Evolutionary conservation across 1,140 invertebrate species (phyloP), one percentile per base, ranked within the genome.

Genomic region (Homarus americanus): DNA sequence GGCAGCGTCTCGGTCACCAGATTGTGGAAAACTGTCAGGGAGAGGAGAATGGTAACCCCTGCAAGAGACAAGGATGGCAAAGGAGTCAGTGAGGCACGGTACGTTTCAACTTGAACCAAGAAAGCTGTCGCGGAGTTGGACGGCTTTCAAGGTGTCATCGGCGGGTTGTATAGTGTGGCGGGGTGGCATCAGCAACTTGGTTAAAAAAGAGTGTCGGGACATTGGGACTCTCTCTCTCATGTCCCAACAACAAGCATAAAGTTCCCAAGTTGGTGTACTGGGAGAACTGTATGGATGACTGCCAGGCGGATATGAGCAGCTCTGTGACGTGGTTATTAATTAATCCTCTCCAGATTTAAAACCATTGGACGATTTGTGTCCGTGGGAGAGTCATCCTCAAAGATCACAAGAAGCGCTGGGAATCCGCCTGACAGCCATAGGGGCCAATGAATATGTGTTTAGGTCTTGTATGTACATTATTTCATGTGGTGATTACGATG

Each of bases 31-130:
- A 99, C 98, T 95, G 98, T 99, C 96, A 99, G 97, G 95, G 98
- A 99, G 95, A 99, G 98, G 95, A 99, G 97, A 96, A 99, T 99
- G 96, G 98, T 99, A 96, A 99, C 98, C 96, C 98, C 98, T 99
- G 97, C 76, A 93, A 88, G 87, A 92, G 78, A 91, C 78, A 91
- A 91, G 88, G 88, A 90, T 84, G 88, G 82, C 88, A 90, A 84
- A 90, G 80, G 82, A 82, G 82, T 90, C 80, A 90, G 88, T 90
- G 88, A 78, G 38, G 72, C 58, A 78, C 69, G 82, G 82, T 28
- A 24, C 41, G 72, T 53, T 72, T 72, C 58, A 80, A 80, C 20
- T 41, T 38, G 63, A 75, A 90, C 88, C 80, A 44, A 79, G 87
- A 90, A 82, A 90, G 72, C 79, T 83, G 87, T 76, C 88, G n/a